Evolutionary conservation across 2,113 vertebrate genomes (phyloP).

Genomic region (Tursiops truncatus): DNA sequence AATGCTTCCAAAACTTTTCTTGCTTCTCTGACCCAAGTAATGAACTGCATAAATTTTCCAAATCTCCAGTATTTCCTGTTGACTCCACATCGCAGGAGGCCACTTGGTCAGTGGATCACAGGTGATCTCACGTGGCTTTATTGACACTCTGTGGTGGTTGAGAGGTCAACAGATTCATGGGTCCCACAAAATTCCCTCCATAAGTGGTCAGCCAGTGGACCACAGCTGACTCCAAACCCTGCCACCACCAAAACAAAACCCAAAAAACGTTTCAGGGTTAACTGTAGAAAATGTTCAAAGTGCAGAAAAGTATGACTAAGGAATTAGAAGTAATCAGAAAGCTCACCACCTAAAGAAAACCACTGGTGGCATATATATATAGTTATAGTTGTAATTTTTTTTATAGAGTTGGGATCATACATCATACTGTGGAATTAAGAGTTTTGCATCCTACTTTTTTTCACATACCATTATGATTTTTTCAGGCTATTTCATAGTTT

Average conservation of each 20-base stretch:
- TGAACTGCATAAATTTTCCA: background rate
- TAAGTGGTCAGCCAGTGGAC: background rate
- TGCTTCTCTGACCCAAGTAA: background rate
- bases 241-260: background rate
- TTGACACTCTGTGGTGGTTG: background rate
- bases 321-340: background rate
- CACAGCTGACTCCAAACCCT: fast-evolving
- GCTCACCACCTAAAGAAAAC: background rate
- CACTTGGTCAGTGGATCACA: background rate
- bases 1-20: background rate
- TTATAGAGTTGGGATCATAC: background rate
- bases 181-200: background rate
- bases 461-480: background rate
- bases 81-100: background rate
- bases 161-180: background rate
- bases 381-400: background rate
- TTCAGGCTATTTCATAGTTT: background rate
- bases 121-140: background rate
- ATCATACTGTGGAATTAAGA: background rate
- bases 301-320: background rate
- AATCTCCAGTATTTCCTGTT: background rate
- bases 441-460: background rate
- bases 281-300: background rate
- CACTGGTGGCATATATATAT: background rate
- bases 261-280: background rate